phyloP scores from a whole-genome alignment of 2,113 vertebrate genomes.

The Megaleporinus macrocephalus region DNA sequence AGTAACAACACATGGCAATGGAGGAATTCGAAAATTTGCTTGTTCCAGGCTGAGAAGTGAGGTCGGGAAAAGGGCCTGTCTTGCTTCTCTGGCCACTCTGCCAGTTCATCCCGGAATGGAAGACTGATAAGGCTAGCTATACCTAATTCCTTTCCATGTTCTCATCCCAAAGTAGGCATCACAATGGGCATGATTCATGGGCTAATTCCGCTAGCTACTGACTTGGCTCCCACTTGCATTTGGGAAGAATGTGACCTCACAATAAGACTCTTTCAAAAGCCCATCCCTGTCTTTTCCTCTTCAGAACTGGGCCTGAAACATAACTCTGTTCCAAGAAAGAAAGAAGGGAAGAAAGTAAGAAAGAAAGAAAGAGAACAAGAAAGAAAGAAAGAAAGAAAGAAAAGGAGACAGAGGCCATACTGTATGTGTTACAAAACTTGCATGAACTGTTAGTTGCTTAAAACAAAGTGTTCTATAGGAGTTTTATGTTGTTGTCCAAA shows the following conservation, averaged over 20 bases:
- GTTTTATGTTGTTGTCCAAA: too few species aligned
- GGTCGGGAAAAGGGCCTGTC: constrained; percentile 60
- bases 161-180: constrained; percentile 77
- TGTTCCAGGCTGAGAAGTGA: constrained; percentile 44
- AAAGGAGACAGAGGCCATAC: too few species aligned
- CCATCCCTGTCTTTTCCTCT: constrained; percentile 72
- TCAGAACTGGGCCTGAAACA: constrained; percentile 73
- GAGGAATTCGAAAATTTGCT: constrained; percentile 70
- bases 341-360: constrained; percentile 63
- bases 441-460: too few species aligned
- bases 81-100: constrained; percentile 34
- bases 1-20: constrained; percentile 82
- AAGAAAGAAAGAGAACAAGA: constrained; percentile 59
- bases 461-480: too few species aligned
- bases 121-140: constrained; percentile 74
- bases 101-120: constrained; percentile 56
- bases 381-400: constrained; percentile 20
- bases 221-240: constrained; percentile 79
- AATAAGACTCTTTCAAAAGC: constrained; percentile 80
- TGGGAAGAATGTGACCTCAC: constrained; percentile 83
- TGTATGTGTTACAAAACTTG: too few species aligned
- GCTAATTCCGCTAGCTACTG: constrained; percentile 78
- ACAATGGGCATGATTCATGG: constrained; percentile 82
- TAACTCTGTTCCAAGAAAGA: constrained; percentile 70
- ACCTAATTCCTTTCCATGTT: constrained; percentile 80